A percentile compares a stretch with the other conserved stretches of the same genome.
Evolutionary conservation across 2,113 vertebrate genomes (phyloP).

Genomic region (Lepisosteus osseus): DNA sequence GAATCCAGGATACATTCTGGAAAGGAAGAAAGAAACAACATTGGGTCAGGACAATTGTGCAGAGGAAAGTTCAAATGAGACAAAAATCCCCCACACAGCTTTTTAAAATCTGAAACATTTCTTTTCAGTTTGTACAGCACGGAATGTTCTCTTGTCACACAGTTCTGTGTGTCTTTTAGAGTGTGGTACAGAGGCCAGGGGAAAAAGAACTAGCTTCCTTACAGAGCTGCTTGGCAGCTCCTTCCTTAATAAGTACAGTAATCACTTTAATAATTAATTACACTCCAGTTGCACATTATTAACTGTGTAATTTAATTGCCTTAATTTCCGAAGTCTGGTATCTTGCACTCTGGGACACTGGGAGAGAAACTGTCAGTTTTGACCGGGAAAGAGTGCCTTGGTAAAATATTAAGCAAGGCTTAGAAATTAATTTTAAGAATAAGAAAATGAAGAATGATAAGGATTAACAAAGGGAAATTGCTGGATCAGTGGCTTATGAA

Average conservation of each 20-base stretch:
- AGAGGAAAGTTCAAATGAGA: conserved; percentile 9
- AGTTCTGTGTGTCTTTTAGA: background rate
- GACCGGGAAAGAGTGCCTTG: background rate
- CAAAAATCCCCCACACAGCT: background rate
- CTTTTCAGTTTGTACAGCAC: too few relatives aligned
- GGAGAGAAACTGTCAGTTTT: background rate
- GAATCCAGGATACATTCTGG: conserved; percentile 52
- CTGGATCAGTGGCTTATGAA: background rate
- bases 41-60: background rate
- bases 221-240: conserved; percentile 1
- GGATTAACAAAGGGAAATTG: background rate
- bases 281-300: conserved; percentile 10
- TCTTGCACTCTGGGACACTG: background rate
- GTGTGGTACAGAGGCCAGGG: background rate
- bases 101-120: too few relatives aligned
- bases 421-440: background rate
- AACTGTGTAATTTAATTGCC: conserved; percentile 23
- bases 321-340: conserved; percentile 11
- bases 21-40: conserved; percentile 1
- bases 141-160: background rate
- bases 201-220: background rate
- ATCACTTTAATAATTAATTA: conserved; percentile 21
- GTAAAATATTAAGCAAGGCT: background rate
- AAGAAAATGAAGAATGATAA: background rate
- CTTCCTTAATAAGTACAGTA: conserved; percentile 15